Percentiles rank a stretch among this genome's conserved stretches.
Evolutionary conservation across 2,888 invertebrate species (phyloP).

Genomic region (Cepaea hortensis): DNA sequence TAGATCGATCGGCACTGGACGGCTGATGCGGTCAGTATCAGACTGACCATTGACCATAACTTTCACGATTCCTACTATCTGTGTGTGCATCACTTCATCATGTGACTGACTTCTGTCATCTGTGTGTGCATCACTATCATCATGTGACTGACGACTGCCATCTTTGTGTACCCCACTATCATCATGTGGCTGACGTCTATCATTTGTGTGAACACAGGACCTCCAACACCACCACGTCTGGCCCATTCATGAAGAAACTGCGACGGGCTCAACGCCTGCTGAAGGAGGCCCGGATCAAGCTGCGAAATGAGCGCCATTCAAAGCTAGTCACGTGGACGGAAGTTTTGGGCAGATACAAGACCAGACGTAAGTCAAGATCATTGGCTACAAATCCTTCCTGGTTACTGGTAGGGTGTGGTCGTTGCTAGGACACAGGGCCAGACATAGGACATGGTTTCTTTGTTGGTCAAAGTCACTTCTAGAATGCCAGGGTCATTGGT

Average conservation of each 20-base stretch:
- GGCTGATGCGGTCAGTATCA: too few species aligned
- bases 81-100: background rate
- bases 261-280: slow-evolving; percentile 41
- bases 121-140: background rate
- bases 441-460: too few species aligned
- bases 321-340: slow-evolving; percentile 15
- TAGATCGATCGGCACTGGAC: too few species aligned
- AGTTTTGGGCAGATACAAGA: slow-evolving; percentile 29
- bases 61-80: too few species aligned
- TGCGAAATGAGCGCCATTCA: background rate
- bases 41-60: too few species aligned
- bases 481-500: too few species aligned
- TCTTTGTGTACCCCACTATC: background rate
- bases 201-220: background rate
- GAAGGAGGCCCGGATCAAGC: slow-evolving; percentile 29
- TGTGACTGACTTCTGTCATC: background rate
- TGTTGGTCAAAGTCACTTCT: too few species aligned
- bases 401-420: too few species aligned
- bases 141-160: background rate
- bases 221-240: slow-evolving; percentile 33
- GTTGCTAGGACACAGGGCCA: too few species aligned
- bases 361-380: slow-evolving; percentile 9
- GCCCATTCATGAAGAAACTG: slow-evolving; percentile 44
- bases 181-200: background rate
- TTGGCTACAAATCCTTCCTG: too few species aligned